Conservation (phyloP, 2,797 vertebrate genomes). For the Takifugu rubripes region DNA sequence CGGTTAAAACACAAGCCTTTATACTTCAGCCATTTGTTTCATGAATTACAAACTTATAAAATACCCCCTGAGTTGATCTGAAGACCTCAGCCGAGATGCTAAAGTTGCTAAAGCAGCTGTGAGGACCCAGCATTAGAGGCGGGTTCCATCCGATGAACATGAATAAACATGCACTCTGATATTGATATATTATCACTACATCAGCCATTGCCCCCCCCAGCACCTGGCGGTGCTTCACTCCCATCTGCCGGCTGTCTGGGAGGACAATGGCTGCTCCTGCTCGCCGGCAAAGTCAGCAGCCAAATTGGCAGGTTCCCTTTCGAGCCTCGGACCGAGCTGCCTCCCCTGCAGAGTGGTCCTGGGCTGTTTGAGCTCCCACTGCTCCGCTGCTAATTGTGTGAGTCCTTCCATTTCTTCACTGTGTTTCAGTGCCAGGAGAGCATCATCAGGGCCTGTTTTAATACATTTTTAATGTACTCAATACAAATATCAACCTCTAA, state of each 20-base stretch:
- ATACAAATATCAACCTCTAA: no score
- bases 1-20: no score
- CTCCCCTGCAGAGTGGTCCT: conserved; percentile 44
- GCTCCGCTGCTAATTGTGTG: conserved; percentile 44
- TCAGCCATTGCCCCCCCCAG: conserved; percentile 29
- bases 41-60: no score
- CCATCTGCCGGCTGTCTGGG: conserved; percentile 48
- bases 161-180: conserved; percentile 19
- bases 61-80: not conserved
- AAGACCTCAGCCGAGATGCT: not conserved
- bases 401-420: conserved; percentile 27
- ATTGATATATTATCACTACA: conserved; percentile 23
- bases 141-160: conserved; percentile 11
- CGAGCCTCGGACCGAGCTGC: conserved; percentile 44
- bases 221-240: conserved; percentile 32
- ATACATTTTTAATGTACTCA: no score
- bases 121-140: not conserved
- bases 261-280: conserved; percentile 44
- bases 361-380: conserved; percentile 37
- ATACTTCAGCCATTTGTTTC: no score
- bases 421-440: conserved; percentile 1
- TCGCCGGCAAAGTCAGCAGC: conserved; percentile 25
- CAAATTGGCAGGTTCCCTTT: conserved; percentile 42
- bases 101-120: not conserved
- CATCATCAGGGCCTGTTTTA: no score